Conservation (phyloP, 2,888 invertebrate species). For the Pachymerium ferrugineum region DNA sequence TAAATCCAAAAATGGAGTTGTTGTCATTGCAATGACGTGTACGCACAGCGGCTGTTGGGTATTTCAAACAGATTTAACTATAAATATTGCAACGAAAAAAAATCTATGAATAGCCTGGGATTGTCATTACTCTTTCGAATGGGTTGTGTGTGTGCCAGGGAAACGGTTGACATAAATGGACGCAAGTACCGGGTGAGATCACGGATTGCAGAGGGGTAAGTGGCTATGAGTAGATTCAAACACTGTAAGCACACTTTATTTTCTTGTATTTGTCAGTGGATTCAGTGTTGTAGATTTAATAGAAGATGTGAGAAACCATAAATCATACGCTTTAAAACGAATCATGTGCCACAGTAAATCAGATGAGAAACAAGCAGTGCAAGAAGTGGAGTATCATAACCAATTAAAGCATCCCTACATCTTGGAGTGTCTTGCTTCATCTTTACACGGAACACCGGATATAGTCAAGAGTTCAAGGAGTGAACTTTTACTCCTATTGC, state of each 20-base stretch:
- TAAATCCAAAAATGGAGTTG: not conserved
- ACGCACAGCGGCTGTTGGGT: not conserved
- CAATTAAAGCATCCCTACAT: constrained; percentile 66
- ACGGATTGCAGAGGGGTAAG: constrained; percentile 69
- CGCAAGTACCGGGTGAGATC: constrained; percentile 62
- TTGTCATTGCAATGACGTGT: not conserved
- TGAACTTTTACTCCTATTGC: constrained; percentile 66
- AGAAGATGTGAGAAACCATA: constrained; percentile 61
- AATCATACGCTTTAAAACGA: constrained; percentile 68
- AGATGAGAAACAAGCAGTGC: constrained; percentile 63
- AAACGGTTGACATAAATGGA: constrained; percentile 64
- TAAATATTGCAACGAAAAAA: not conserved
- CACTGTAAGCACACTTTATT: not conserved
- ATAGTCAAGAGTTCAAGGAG: constrained; percentile 55
- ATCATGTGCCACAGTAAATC: constrained; percentile 72
- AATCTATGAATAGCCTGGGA: constrained; percentile 61
- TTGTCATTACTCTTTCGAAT: constrained; percentile 59
- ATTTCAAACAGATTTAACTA: not conserved
- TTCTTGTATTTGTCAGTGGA: constrained; percentile 55
- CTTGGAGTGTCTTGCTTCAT: constrained; percentile 64
- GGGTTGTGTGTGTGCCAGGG: constrained; percentile 67
- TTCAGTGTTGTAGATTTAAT: constrained; percentile 74
- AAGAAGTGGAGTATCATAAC: constrained; percentile 68
- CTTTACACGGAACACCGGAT: constrained; percentile 52
- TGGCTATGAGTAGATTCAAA: not conserved